phyloP scores from a whole-genome alignment of 1,140 invertebrate species.

The Musca domestica region DNA sequence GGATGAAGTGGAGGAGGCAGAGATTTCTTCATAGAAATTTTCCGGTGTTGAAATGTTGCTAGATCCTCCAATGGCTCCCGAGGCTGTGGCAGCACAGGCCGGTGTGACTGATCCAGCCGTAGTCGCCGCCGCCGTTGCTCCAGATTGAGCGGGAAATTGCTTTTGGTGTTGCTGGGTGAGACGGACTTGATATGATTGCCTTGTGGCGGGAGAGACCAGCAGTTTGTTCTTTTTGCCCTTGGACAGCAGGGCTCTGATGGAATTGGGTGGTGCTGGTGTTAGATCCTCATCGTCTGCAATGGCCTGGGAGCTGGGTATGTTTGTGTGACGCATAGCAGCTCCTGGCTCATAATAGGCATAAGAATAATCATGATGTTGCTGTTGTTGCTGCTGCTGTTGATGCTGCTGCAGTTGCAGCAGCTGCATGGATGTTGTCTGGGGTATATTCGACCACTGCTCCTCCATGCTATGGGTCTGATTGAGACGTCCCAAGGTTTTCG shows the following conservation, averaged over 20 bases:
- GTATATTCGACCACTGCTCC: slow-evolving; percentile 30
- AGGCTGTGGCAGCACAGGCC: not conserved
- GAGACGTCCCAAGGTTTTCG: slow-evolving; percentile 34
- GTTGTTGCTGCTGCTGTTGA: slow-evolving; percentile 27
- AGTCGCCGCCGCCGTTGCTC: not conserved
- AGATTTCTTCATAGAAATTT: slow-evolving; percentile 87
- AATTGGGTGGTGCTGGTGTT: slow-evolving; percentile 52
- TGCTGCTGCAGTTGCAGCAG: slow-evolving; percentile 25
- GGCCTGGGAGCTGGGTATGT: slow-evolving; percentile 61
- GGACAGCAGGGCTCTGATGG: slow-evolving; percentile 49
- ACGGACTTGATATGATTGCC: slow-evolving; percentile 45
- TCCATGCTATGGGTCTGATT: slow-evolving; percentile 8
- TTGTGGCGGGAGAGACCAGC: slow-evolving; percentile 38
- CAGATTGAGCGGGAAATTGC: not conserved
- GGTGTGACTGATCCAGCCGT: not conserved
- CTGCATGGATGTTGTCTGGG: slow-evolving; percentile 29
- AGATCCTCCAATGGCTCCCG: not conserved
- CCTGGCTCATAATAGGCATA: slow-evolving; percentile 76
- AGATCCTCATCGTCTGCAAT: slow-evolving; percentile 51
- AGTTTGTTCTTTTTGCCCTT: slow-evolving; percentile 50
- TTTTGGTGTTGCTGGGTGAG: slow-evolving; percentile 57
- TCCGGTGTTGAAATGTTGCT: slow-evolving; percentile 67
- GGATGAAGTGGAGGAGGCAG: slow-evolving; percentile 34
- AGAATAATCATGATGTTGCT: slow-evolving; percentile 59
- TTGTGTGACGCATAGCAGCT: slow-evolving; percentile 58